Evolutionary conservation across 1,140 invertebrate species (phyloP).

Genomic region (Papilio machaon): DNA sequence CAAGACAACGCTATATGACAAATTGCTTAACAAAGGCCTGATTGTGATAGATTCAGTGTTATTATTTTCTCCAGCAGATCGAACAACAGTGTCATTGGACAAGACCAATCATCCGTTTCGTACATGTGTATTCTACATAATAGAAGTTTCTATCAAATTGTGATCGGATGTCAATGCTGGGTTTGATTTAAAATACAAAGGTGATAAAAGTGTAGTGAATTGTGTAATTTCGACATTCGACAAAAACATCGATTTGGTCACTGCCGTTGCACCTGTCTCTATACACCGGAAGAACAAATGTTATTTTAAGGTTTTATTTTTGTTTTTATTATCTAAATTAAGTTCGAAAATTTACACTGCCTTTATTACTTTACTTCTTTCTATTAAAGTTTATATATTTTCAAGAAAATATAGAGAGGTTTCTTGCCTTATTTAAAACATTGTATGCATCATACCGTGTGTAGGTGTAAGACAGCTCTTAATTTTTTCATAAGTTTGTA

Average conservation of each 20-base stretch:
- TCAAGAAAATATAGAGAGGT: conserved; percentile 43
- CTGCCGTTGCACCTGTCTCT: conserved; percentile 58
- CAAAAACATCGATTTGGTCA: conserved; percentile 52
- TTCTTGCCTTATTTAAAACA: conserved; percentile 57
- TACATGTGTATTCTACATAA: conserved; percentile 64
- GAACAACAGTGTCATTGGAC: conserved; percentile 70
- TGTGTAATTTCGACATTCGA: conserved; percentile 54
- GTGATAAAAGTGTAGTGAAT: conserved; percentile 57
- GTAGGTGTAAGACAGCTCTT: conserved; percentile 63
- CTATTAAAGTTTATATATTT: conserved; percentile 49
- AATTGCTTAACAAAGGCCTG: conserved; percentile 59
- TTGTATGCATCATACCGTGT: conserved; percentile 60
- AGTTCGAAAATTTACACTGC: conserved; percentile 33
- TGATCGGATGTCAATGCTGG: conserved; percentile 46
- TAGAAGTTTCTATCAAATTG: conserved; percentile 49
- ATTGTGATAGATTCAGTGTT: conserved; percentile 52
- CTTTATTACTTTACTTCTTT: conserved; percentile 43
- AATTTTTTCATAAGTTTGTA: conserved; percentile 49
- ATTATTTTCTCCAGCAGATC: conserved; percentile 57
- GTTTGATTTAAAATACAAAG: conserved; percentile 46
- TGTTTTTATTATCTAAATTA: conserved; percentile 37
- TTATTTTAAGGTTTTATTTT: conserved; percentile 74
- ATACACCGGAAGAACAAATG: conserved; percentile 74
- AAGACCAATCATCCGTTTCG: conserved; percentile 72
- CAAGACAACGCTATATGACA: conserved; percentile 30